Evolutionary conservation across 2,888 invertebrate genomes (phyloP).

Genomic region (Ashinkailepas kermadecensis): DNA sequence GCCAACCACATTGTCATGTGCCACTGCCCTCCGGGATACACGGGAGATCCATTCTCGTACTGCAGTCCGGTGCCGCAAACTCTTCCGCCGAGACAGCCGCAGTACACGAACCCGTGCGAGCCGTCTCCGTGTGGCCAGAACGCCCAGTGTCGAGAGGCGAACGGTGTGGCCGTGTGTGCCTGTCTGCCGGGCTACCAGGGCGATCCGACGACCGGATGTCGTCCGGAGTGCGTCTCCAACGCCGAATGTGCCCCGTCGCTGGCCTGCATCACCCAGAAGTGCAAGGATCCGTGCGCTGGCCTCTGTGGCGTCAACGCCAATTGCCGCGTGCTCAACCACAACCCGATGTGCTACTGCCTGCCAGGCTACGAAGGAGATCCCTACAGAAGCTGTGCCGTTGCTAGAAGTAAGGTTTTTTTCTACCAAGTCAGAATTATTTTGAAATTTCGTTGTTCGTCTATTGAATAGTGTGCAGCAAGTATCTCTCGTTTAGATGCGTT

Average conservation of each 20-base stretch:
- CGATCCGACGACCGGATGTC: constrained; percentile 67
- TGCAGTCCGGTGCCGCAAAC: constrained; percentile 47
- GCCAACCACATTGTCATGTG: constrained; percentile 37
- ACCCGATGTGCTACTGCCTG: constrained; percentile 66
- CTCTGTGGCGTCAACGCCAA: constrained; percentile 65
- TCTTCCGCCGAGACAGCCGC: constrained; percentile 52
- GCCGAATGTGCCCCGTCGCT: constrained; percentile 67
- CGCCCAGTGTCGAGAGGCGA: constrained; percentile 63
- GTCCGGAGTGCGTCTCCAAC: constrained; percentile 71
- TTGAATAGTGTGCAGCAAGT: too few species aligned
- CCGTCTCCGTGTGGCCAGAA: constrained; percentile 80
- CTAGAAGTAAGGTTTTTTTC: background rate
- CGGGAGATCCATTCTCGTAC: constrained; percentile 46
- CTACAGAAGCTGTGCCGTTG: constrained; percentile 58
- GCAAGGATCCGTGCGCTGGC: constrained; percentile 36
- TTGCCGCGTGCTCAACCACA: constrained; percentile 65
- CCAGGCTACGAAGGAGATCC: constrained; percentile 35
- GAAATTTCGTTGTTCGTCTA: too few species aligned
- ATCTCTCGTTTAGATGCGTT: too few species aligned
- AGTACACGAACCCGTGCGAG: constrained; percentile 55
- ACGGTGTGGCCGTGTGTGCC: constrained; percentile 62
- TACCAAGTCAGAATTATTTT: background rate
- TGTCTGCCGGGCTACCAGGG: constrained; percentile 67
- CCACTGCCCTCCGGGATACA: constrained; percentile 36
- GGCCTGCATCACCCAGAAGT: constrained; percentile 51